Conservation (phyloP, 2,797 vertebrate genomes). For the Rhinatrema bivittatum region DNA sequence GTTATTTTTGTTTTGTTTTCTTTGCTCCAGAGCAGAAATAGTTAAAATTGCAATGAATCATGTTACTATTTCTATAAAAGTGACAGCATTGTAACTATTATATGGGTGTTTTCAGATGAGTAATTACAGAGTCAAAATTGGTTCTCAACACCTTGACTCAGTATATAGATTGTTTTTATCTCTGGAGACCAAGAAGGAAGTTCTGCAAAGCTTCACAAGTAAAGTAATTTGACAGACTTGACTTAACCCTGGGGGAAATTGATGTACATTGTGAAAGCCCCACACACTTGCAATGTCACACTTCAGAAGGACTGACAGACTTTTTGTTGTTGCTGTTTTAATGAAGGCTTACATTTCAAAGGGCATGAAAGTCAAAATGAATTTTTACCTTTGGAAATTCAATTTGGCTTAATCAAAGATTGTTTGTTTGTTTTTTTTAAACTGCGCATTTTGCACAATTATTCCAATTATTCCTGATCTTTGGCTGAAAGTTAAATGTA, state of each 20-base stretch:
- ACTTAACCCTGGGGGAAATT: not conserved
- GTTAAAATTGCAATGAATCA: not conserved
- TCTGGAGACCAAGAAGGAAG: not conserved
- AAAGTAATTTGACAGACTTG: not conserved
- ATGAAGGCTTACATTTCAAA: conserved; percentile 17
- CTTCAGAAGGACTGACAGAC: not conserved
- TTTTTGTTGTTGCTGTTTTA: conserved; percentile 9
- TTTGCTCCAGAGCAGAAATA: not conserved
- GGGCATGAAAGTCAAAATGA: not conserved
- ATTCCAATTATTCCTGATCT: too few relatives aligned
- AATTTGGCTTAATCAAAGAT: conserved; percentile 8
- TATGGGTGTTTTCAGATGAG: not conserved
- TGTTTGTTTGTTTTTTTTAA: not conserved
- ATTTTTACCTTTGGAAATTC: conserved; percentile 11
- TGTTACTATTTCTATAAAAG: not conserved
- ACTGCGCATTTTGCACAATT: not conserved
- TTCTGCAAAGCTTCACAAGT: not conserved
- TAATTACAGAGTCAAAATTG: not conserved
- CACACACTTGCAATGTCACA: not conserved
- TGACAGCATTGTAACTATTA: accelerated
- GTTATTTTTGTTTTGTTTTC: not conserved
- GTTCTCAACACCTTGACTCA: not conserved
- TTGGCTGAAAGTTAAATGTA: too few relatives aligned
- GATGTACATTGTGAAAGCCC: not conserved
- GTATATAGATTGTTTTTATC: not conserved